Evolutionary conservation across 2,888 invertebrate genomes (phyloP), one percentile per base, ranked within the genome.

Genomic region (Hyalella azteca): DNA sequence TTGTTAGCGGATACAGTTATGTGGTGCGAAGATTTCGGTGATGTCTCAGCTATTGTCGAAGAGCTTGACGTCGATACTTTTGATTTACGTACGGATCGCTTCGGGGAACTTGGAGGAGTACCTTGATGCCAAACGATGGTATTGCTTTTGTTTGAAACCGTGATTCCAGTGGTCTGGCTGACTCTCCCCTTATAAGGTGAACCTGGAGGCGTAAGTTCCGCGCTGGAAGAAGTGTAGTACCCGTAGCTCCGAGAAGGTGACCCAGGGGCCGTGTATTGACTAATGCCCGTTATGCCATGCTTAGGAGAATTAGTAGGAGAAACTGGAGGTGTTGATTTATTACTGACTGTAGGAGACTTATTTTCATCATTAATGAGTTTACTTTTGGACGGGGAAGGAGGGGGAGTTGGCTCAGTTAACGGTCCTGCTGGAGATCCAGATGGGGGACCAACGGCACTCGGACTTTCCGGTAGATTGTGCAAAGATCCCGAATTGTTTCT

Each of bases 221-320:
- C 66, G 19, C 66, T 66, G 19, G 78, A 66, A 1, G 60, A n/a
- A 2, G 78, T 78, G 36, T 78, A 78, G 32, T 78, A 78, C 11
- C 78, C 66, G 32, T 45, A 78, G 41, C 41, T 41, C 32, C 78
- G 40, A 3, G 78, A 78, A 26, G 78, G 78, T 29, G 78, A 78
- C 45, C 60, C 60, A 3, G 78, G 78, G 40, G 60, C 41, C 0
- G 78, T 59, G 22, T 41, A 36, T 15, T 60, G 60, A 1, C 66
- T 45, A 78, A 29, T 41, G 36, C 66, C 50, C n/a, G 78, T n/a
- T 26, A 50, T 22, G 22, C 40, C 29, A 19, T 49, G 54, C 66
- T 49, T 78, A 15, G 41, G 59, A 26, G 66, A 60, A 13, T 39
- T 41, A 19, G 40, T 66, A 22, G 78, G 78, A 13, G 66, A 66